phyloP scores from a whole-genome alignment of 1,140 invertebrate genomes.

The Lysiphlebus fabarum region DNA sequence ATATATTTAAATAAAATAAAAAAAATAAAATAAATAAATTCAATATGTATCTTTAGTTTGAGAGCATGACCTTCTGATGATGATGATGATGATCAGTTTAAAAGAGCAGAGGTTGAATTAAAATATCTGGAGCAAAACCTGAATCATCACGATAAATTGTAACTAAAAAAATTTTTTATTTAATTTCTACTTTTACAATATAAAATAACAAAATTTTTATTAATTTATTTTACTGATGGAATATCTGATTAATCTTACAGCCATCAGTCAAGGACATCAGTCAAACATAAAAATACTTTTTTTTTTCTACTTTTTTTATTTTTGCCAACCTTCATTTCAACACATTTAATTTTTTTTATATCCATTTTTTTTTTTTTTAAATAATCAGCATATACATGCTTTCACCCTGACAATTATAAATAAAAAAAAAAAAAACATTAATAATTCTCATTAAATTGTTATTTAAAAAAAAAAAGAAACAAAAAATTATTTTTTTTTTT shows the following conservation, averaged over 20 bases:
- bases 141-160: constrained; percentile 24
- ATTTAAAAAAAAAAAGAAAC: background rate
- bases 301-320: constrained; percentile 16
- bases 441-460: no score
- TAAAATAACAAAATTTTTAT: background rate
- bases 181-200: background rate
- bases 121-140: constrained; percentile 28
- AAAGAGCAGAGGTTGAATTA: constrained; percentile 28
- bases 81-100: constrained; percentile 20
- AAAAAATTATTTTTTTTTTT: background rate
- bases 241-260: background rate
- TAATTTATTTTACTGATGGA: background rate
- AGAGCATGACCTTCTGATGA: constrained; percentile 23
- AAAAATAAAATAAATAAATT: no score
- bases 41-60: background rate
- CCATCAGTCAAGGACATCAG: constrained; percentile 25
- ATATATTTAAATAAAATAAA: no score
- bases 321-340: background rate
- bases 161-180: background rate
- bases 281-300: constrained; percentile 21
- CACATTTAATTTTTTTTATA: constrained; percentile 2
- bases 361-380: no score
- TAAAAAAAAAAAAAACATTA: no score
- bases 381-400: no score
- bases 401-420: no score